Percentiles rank a stretch among this genome's conserved stretches.
phyloP scores from a whole-genome alignment of 2,888 invertebrate genomes.

The Microplitis manilae region DNA sequence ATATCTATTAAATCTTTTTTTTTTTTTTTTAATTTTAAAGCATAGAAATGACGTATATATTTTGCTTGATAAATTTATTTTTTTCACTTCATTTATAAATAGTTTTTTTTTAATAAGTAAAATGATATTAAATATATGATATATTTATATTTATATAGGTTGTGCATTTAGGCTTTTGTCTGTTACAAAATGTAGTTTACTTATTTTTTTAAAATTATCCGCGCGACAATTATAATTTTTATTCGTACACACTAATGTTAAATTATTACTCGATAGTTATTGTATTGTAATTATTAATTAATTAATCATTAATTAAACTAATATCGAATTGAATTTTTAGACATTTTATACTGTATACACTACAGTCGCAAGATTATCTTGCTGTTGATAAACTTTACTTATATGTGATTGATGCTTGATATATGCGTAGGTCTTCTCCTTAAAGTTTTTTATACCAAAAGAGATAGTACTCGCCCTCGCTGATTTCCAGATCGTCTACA shows the following conservation, averaged over 20 bases:
- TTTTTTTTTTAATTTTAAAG: not conserved
- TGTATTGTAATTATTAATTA: not conserved
- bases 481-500: constrained; percentile 88
- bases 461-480: constrained; percentile 90
- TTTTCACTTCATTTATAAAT: not conserved
- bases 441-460: constrained; percentile 95
- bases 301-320: not conserved
- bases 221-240: not conserved
- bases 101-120: not conserved
- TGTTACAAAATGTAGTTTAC: constrained; percentile 9
- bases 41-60: not conserved
- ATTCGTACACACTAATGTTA: not conserved
- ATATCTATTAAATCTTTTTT: not conserved
- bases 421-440: constrained; percentile 43
- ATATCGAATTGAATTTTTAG: not conserved
- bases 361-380: not conserved
- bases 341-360: not conserved
- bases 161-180: not conserved
- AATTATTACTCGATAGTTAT: not conserved
- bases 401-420: not conserved
- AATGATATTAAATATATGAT: constrained; percentile 13
- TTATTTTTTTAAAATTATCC: not conserved
- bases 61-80: not conserved
- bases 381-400: not conserved
- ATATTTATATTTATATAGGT: not conserved